Evolutionary conservation across 2,113 vertebrate genomes (phyloP).

Genomic region (Dipodomys spectabilis): DNA sequence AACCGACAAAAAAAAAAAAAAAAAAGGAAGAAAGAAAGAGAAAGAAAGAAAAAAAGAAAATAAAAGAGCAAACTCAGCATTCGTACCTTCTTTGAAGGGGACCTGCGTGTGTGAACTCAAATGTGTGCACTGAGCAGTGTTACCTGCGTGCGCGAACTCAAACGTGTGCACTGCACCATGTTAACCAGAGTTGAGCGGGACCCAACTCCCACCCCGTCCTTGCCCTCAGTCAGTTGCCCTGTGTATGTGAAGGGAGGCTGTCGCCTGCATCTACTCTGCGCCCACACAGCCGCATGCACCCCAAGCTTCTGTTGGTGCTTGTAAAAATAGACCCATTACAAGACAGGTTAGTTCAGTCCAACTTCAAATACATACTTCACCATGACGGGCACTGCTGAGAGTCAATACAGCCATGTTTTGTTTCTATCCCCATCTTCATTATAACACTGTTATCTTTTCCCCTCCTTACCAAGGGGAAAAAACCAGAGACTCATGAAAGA

Average conservation of each 20-base stretch:
- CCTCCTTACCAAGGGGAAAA: not conserved
- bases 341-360: constrained; percentile 59
- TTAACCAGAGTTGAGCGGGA: too few species aligned
- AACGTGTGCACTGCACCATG: too few species aligned
- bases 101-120: not conserved
- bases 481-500: not conserved
- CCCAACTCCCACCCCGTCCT: too few species aligned
- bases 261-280: not conserved
- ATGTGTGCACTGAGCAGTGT: too few species aligned
- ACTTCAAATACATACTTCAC: not conserved
- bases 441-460: not conserved
- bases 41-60: not conserved
- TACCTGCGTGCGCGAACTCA: too few species aligned
- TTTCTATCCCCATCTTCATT: not conserved
- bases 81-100: not conserved
- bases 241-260: not conserved
- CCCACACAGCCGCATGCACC: not conserved
- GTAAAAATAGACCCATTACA: constrained; percentile 27
- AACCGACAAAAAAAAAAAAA: too few species aligned
- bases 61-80: not conserved
- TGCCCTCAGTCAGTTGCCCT: too few species aligned
- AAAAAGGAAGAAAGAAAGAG: too few species aligned
- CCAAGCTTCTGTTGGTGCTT: constrained; percentile 4
- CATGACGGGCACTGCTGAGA: not conserved
- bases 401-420: not conserved